These are phyloP conservation scores for Syrphus vitripennis DNA, from an alignment of 2,888 invertebrate genomes.

Conservation along the genomic window DNA sequence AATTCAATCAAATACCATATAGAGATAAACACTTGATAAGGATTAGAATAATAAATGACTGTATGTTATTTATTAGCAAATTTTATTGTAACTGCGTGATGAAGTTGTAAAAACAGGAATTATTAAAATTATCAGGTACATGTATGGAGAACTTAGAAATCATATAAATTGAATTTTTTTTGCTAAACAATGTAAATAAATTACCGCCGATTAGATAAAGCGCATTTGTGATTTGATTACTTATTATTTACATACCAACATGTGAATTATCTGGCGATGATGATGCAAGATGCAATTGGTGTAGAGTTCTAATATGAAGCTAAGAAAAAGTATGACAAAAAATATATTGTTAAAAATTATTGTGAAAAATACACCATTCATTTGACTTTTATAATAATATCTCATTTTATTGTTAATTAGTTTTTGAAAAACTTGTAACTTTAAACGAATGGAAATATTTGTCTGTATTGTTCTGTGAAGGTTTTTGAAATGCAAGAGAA, in stretches of 20 bases:
- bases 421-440: no score
- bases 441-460: no score
- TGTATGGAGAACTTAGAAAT: neutral
- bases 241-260: neutral
- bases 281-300: neutral
- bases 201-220: neutral
- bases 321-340: no score
- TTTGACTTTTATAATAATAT: no score
- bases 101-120: neutral
- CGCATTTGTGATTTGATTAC: neutral
- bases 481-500: no score
- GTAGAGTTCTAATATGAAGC: neutral
- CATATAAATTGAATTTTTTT: neutral
- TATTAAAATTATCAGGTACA: constrained; percentile 24
- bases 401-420: no score
- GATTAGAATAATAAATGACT: neutral
- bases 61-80: neutral
- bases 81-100: constrained; percentile 8
- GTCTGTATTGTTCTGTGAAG: no score
- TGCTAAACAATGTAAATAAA: neutral
- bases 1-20: neutral
- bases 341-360: no score
- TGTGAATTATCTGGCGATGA: neutral
- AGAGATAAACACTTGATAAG: neutral
- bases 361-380: no score